Evolutionary conservation across 1,140 invertebrate species (phyloP).

Genomic region (Kradibia gibbosae): DNA sequence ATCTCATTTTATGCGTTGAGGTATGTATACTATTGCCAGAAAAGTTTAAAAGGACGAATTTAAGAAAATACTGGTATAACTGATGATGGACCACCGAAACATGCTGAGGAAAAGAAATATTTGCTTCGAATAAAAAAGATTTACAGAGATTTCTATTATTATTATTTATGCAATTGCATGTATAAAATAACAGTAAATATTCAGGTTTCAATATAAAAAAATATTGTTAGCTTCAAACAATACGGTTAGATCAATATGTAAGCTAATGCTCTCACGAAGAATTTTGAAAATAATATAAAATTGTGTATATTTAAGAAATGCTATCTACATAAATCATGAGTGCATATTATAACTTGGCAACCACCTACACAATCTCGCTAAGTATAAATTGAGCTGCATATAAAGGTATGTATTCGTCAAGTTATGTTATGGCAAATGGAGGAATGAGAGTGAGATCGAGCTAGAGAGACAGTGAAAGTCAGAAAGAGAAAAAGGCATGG

Average conservation of each 20-base stretch:
- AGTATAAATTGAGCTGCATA: neutral
- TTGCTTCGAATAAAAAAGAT: conserved; percentile 32
- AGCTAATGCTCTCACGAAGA: too few relatives aligned
- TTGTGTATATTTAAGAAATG: conserved; percentile 5
- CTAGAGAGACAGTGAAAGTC: neutral
- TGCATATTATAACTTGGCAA: neutral
- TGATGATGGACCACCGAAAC: conserved; percentile 7
- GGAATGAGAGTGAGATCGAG: neutral
- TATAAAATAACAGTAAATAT: neutral
- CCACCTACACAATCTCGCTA: neutral
- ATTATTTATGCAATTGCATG: neutral
- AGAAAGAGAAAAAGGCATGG: conserved; percentile 1
- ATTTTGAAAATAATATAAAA: conserved; percentile 15
- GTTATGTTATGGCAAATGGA: conserved; percentile 6
- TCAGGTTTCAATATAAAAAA: too few relatives aligned
- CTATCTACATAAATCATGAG: neutral
- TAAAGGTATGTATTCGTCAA: conserved; percentile 17
- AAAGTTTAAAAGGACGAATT: conserved; percentile 4
- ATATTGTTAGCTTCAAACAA: too few relatives aligned
- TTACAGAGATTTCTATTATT: neutral
- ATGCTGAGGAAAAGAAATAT: conserved; percentile 22
- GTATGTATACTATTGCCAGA: too few relatives aligned
- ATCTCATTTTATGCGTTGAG: neutral
- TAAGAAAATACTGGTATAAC: neutral
- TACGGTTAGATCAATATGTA: too few relatives aligned